A percentile compares a stretch with the other conserved stretches of the same genome.
These are phyloP conservation scores for Adela reaumurella DNA, from an alignment of 2,888 invertebrate species.

Conservation along the genomic window DNA sequence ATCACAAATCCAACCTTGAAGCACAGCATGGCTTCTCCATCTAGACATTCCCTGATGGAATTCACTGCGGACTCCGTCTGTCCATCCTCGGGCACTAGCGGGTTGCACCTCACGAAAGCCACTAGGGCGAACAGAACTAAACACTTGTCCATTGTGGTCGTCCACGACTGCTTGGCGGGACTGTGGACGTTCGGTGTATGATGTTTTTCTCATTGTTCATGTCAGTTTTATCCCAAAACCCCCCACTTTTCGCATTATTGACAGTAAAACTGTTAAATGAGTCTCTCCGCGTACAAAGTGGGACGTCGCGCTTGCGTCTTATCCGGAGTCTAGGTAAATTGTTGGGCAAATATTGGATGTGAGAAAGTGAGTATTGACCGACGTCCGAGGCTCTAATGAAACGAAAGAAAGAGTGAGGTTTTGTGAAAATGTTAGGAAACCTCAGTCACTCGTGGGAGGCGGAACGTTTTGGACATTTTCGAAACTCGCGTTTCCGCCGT, in stretches of 20 bases:
- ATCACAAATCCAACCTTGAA: constrained; percentile 49
- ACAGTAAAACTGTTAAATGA: neutral
- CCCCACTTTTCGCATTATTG: neutral
- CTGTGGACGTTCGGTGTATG: neutral
- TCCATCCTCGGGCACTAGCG: constrained; percentile 33
- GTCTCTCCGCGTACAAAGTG: neutral
- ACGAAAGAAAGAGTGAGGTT: constrained; percentile 53
- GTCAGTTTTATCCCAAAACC: neutral
- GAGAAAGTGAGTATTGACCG: constrained; percentile 48
- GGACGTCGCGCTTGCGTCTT: neutral
- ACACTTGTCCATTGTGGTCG: constrained; percentile 33
- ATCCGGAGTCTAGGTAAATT: neutral
- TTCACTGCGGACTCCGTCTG: constrained; percentile 42
- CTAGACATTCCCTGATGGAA: constrained; percentile 54
- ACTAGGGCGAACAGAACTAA: constrained; percentile 32
- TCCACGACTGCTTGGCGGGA: neutral
- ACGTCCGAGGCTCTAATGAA: constrained; percentile 43
- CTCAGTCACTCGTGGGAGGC: neutral
- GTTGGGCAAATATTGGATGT: constrained; percentile 46
- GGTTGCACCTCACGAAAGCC: constrained; percentile 35
- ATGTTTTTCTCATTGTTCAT: neutral
- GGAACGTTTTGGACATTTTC: too few species aligned
- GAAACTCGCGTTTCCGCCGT: too few species aligned
- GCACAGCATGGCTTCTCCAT: constrained; percentile 57
- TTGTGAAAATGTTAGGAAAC: constrained; percentile 23